phyloP scores from a whole-genome alignment of 2,113 vertebrate genomes.

The Muscicapa adusta region DNA sequence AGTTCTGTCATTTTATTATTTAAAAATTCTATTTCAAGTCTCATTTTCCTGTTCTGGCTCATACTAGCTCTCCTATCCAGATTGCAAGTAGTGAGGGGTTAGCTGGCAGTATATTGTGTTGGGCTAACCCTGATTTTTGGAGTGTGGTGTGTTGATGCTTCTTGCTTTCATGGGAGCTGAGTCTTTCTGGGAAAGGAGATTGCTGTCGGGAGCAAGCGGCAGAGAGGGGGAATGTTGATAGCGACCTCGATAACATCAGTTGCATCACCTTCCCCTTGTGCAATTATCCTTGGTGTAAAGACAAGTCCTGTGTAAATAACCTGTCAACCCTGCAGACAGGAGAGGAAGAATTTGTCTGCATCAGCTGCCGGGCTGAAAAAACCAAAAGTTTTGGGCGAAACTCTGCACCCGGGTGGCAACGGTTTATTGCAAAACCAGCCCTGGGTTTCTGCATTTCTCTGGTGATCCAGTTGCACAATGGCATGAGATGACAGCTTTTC shows the following conservation, averaged over 20 bases:
- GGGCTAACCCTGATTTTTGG: background rate
- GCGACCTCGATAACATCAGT: background rate
- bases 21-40: fast-evolving
- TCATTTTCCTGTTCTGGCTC: background rate
- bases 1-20: background rate
- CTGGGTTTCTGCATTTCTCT: fast-evolving
- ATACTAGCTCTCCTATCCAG: background rate
- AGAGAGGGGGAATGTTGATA: background rate
- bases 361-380: background rate
- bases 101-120: background rate
- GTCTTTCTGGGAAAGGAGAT: background rate
- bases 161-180: background rate
- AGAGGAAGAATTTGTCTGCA: background rate
- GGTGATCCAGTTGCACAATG: background rate
- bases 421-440: background rate
- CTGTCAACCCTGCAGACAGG: background rate
- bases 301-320: background rate
- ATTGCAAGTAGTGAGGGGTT: fast-evolving
- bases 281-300: background rate
- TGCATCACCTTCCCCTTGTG: background rate
- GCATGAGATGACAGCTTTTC: background rate
- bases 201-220: fast-evolving
- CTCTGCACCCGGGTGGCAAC: fast-evolving
- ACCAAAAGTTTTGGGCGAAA: background rate
- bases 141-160: fast-evolving